These are phyloP conservation scores for Drosophila paranaensis DNA, from an alignment of 2,888 invertebrate species.

Conservation along the genomic window DNA sequence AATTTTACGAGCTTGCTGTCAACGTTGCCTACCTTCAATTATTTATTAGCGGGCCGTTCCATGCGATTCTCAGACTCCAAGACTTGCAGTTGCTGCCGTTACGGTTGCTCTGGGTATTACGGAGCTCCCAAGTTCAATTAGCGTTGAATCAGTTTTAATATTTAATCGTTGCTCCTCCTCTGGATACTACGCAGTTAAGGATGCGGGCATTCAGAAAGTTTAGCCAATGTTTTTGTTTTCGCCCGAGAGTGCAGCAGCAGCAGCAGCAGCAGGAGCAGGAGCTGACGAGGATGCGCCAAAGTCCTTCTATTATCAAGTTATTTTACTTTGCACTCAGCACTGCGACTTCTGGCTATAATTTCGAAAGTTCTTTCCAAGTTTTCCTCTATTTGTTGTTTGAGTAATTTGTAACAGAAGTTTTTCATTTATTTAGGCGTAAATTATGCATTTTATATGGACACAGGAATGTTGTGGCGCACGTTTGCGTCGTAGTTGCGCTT, in stretches of 20 bases:
- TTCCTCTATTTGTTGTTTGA: conserved; percentile 13
- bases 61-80: conserved; percentile 30
- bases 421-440: conserved; percentile 44
- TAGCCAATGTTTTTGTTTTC: conserved; percentile 48
- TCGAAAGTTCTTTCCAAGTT: not conserved
- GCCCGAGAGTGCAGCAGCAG: conserved; percentile 55
- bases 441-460: conserved; percentile 26
- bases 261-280: conserved; percentile 36
- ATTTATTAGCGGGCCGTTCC: conserved; percentile 68
- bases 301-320: conserved; percentile 29
- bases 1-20: conserved; percentile 58
- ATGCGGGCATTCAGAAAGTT: conserved; percentile 16
- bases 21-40: conserved; percentile 73
- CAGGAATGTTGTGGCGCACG: conserved; percentile 47
- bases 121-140: conserved; percentile 46
- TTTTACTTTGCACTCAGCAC: conserved; percentile 7
- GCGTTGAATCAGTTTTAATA: conserved; percentile 21
- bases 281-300: conserved; percentile 45
- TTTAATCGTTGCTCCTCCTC: conserved; percentile 30
- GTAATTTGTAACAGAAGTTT: conserved; percentile 16
- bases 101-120: conserved; percentile 29
- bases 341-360: not conserved
- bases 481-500: conserved; percentile 68
- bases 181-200: conserved; percentile 65
- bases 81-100: conserved; percentile 26